Conservation (phyloP, 2,888 invertebrate genomes). For the Phoenoteleia sp. region DNA sequence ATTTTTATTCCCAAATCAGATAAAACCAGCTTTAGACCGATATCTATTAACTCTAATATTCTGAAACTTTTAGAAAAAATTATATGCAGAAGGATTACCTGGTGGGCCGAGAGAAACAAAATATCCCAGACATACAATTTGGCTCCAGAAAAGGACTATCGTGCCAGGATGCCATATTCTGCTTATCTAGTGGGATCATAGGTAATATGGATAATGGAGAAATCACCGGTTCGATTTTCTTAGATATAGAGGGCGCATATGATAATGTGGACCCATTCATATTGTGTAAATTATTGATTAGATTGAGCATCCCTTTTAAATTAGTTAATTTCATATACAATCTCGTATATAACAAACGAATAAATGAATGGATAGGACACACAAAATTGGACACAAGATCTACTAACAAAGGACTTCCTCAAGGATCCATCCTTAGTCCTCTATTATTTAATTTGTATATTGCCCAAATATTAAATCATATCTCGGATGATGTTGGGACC, state of each 20-base stretch:
- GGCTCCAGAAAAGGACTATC: background rate
- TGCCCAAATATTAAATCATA: background rate
- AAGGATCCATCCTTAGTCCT: background rate
- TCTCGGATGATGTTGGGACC: background rate
- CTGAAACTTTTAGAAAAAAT: background rate
- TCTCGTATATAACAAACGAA: background rate
- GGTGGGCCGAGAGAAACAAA: background rate
- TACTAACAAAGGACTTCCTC: conserved; percentile 1
- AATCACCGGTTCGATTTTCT: background rate
- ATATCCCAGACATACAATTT: background rate
- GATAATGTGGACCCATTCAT: conserved; percentile 11
- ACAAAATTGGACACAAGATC: background rate
- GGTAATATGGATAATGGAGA: background rate
- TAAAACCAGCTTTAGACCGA: background rate
- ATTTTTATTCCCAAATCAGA: background rate
- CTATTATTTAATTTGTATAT: conserved; percentile 7
- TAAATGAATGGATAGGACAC: background rate
- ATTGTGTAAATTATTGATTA: background rate
- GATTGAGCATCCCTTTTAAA: background rate
- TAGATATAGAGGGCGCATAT: conserved; percentile 3
- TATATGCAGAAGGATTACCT: background rate
- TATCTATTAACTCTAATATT: background rate
- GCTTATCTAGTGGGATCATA: background rate
- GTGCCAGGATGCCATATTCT: background rate
- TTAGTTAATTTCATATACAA: background rate